Evolutionary conservation across 2,113 vertebrate genomes (phyloP).

Genomic region (Gymnarchus niloticus): DNA sequence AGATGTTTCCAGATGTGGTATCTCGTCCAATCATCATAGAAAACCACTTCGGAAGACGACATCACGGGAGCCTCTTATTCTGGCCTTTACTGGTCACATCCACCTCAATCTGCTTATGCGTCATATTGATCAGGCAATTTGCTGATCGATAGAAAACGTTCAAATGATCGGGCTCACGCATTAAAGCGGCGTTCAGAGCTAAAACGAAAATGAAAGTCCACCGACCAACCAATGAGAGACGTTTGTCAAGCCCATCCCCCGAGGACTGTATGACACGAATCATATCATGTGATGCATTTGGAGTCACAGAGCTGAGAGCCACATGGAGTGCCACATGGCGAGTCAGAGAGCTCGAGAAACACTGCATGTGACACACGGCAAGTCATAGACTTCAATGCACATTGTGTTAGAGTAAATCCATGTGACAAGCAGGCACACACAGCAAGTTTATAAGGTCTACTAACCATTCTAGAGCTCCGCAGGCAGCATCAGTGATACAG

Average conservation of each 20-base stretch:
- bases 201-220: background rate
- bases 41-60: background rate
- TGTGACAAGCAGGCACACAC: background rate
- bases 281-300: background rate
- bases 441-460: background rate
- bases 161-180: background rate
- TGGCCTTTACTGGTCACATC: background rate
- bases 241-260: background rate
- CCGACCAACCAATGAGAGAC: background rate
- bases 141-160: slow-evolving; percentile 1
- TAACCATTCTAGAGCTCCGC: background rate
- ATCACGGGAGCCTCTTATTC: slow-evolving; percentile 2
- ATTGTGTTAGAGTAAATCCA: background rate
- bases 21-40: background rate
- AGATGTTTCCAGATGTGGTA: background rate
- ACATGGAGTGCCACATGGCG: background rate
- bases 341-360: background rate
- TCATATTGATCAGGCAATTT: background rate
- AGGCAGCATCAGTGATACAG: background rate
- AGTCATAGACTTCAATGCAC: background rate
- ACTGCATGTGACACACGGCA: background rate
- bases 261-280: too few relatives aligned
- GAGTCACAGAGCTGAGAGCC: background rate
- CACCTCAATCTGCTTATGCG: background rate
- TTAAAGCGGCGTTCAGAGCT: background rate